Percentiles rank a stretch among this genome's conserved stretches.
These are phyloP conservation scores for Crypturellus undulatus DNA, from an alignment of 2,113 vertebrate genomes.

Conservation along the genomic window DNA sequence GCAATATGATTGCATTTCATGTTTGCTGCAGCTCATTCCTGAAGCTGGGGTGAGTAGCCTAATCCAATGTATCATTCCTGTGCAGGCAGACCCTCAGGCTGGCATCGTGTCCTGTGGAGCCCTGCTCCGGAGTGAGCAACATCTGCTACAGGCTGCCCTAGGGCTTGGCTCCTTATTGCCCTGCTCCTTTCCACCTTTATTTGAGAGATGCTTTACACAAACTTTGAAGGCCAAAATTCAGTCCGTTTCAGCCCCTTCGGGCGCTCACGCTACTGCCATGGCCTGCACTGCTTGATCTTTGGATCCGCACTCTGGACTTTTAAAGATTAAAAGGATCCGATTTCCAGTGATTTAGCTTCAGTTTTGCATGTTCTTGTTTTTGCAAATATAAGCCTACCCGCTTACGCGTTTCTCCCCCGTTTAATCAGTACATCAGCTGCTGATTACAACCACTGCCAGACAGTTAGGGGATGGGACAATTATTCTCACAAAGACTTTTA, in stretches of 20 bases:
- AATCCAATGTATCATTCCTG: constrained; percentile 68
- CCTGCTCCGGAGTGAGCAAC: constrained; percentile 51
- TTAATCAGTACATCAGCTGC: constrained; percentile 63
- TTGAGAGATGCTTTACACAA: constrained; percentile 1
- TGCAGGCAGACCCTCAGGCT: constrained; percentile 66
- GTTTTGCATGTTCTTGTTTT: background rate
- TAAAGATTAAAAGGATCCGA: background rate
- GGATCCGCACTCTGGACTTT: background rate
- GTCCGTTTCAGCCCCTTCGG: background rate
- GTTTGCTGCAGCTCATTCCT: constrained; percentile 45
- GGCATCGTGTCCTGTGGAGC: constrained; percentile 1
- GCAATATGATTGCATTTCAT: constrained; percentile 54
- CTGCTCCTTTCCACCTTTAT: constrained; percentile 28
- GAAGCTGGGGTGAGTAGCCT: constrained; percentile 58
- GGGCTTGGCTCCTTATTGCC: constrained; percentile 55
- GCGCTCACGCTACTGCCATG: background rate
- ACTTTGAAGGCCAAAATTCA: constrained; percentile 28
- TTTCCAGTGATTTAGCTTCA: constrained; percentile 25
- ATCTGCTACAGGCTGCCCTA: constrained; percentile 54
- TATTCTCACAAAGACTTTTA: constrained; percentile 63
- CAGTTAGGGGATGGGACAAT: constrained; percentile 48
- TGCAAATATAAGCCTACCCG: constrained; percentile 20
- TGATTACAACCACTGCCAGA: constrained; percentile 48
- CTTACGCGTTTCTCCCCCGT: background rate
- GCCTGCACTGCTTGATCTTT: background rate